Conservation (phyloP, 1,140 invertebrate species). For the Bactericera cockerelli region DNA sequence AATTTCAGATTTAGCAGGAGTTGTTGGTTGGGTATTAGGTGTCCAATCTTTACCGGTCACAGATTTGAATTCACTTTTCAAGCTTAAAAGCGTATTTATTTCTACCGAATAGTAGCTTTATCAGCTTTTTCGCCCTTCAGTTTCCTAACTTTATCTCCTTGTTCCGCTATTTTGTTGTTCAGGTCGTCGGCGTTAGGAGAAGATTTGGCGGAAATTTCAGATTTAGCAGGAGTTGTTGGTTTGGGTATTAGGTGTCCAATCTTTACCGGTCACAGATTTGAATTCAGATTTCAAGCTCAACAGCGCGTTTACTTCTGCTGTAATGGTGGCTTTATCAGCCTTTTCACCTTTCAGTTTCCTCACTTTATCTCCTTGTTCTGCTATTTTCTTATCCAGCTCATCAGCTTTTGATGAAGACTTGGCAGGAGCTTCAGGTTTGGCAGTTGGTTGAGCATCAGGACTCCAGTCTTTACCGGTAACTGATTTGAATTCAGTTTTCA, state of each 20-base stretch:
- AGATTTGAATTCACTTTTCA: constrained; percentile 51
- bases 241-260: constrained; percentile 39
- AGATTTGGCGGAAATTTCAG: background rate
- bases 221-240: background rate
- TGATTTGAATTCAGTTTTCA: constrained; percentile 44
- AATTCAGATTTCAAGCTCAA: constrained; percentile 44
- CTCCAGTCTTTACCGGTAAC: constrained; percentile 45
- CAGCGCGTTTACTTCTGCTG: constrained; percentile 26
- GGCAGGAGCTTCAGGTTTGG: background rate
- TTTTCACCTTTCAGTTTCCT: constrained; percentile 32
- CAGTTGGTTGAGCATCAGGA: constrained; percentile 27
- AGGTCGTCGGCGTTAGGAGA: no score
- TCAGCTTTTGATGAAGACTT: constrained; percentile 12
- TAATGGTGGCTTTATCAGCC: constrained; percentile 36
- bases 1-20: background rate
- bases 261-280: no score
- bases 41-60: constrained; percentile 46
- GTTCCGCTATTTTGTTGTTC: constrained; percentile 24
- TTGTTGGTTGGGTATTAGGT: constrained; percentile 23
- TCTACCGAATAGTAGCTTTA: no score
- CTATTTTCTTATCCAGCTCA: constrained; percentile 23
- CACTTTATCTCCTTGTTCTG: constrained; percentile 24
- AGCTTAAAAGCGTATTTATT: constrained; percentile 40
- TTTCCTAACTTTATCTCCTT: constrained; percentile 24
- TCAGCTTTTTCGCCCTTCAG: constrained; percentile 20